phyloP scores from a whole-genome alignment of 2,797 vertebrate genomes.

The Bradypodion ventrale region DNA sequence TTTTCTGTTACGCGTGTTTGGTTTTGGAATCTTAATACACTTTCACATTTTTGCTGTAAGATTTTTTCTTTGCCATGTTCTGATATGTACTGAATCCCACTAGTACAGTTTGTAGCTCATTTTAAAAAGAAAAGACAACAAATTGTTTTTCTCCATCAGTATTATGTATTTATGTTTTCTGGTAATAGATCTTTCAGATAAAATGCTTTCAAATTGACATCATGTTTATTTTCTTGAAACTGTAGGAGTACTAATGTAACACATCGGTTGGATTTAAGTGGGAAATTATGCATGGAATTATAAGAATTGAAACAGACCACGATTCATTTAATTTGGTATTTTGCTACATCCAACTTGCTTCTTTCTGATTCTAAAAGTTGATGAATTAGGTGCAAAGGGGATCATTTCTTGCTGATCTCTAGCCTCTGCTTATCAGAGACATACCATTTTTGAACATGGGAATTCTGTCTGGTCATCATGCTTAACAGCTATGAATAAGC shows the following conservation, averaged over 20 bases:
- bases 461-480: not conserved
- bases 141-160: slow-evolving; percentile 30
- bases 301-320: not conserved
- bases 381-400: not conserved
- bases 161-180: slow-evolving; percentile 27
- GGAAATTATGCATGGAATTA: not conserved
- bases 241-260: slow-evolving; percentile 23
- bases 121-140: slow-evolving; percentile 10
- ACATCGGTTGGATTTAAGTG: not conserved
- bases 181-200: not conserved
- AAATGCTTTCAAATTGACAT: slow-evolving; percentile 31
- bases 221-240: slow-evolving; percentile 53
- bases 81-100: not conserved
- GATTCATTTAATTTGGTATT: not conserved
- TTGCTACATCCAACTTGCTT: not conserved
- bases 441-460: not conserved
- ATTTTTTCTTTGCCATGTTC: not conserved
- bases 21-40: slow-evolving; percentile 41
- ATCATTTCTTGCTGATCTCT: not conserved
- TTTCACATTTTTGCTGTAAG: slow-evolving; percentile 2
- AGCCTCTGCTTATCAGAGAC: not conserved
- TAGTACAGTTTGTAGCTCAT: slow-evolving; percentile 16
- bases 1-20: slow-evolving; percentile 39
- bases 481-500: not conserved
- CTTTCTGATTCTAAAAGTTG: not conserved